Base-by-base conservation (phyloP, 2,113 vertebrate genomes). In the Ceyx cyanopectus region DNA sequence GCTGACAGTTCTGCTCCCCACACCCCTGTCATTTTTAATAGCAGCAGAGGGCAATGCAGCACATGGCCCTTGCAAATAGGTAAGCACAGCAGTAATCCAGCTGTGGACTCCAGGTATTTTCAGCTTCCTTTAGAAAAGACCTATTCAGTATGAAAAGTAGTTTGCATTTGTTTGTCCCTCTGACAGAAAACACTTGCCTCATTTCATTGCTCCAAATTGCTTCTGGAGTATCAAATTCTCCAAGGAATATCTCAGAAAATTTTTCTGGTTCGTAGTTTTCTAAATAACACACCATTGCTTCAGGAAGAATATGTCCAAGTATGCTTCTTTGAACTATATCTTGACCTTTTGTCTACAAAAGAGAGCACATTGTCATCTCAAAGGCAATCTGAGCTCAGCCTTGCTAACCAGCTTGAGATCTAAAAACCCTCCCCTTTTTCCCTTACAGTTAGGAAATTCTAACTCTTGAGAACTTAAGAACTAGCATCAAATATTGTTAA, bases 181-280 rank as follows among this genome's bases (percentile, higher is more conserved):
- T 76, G 14, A 73, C 17, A 85, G 12, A 73, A 53, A 72, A 66
- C 29, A 78, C 10, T 95, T 91, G 99, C 99, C 99, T 99, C 99
- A 99, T 99, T 97, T 99, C 99, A 58, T 98, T 99, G 98, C 99
- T 99, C 99, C 99, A 99, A 96, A 99, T 99, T 91, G 99, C 99
- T 97, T 99, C 99, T 8, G 99, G 99, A 27, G 99, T 99, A 83
- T 99, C 99, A 96, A 99, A 99, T 92, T 99, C 99, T 92, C 99
- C 99, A 19, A 99, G 98, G 96, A 99, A 99, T 94, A 99, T 99
- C 96, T 99, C 99, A 6, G 99, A 99, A 98, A 99, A 99, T 87
- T 98, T 99, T 80, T 99, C 99, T 22, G 99, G 97, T 79, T 99
- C 99, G 46, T 99, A 99, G 94, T 99, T 99, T 97, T 99, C 99